Base-by-base conservation (phyloP, 2,888 invertebrate genomes). In the Drosophila limbata region DNA sequence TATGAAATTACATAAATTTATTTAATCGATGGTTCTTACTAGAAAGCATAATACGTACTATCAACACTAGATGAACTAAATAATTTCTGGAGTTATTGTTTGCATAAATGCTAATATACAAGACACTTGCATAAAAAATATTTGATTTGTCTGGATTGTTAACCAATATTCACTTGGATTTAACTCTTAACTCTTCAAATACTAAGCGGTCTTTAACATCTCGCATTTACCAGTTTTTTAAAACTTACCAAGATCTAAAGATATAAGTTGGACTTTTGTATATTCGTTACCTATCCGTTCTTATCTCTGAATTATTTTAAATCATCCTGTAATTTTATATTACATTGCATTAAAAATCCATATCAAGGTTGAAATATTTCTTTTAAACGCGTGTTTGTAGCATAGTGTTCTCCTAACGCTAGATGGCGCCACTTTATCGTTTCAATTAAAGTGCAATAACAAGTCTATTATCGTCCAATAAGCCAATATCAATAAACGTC, bases 391-490 rank as follows among this genome's bases (percentile, higher is more conserved):
- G 4, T 8, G 13, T 8, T 33, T 61, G 56, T 21, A 13, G 31
- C 9, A 8, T 8, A 47, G 50, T 64, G 59, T 65, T 62, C 25
- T 17, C 4, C 13, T 8, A 37, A 39, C 62, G 44, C 37, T 73
- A 68, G 73, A 72, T 74, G 80, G 84, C 84, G 84, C 84, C 76
- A 70, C 50, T 33, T 40, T 51, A 65, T 60, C 70, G 68, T 72
- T 84, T 85, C 85, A 88, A 89, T 88, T 89, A 88, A 89, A 81
- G 77, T 75, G 71, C 84, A 85, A 82, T 89, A 88, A 88, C 88
- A 88, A 79, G 89, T 88, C 88, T 81, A 88, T 88, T 89, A 88
- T 79, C 73, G 67, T 64, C 61, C 77, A 67, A 74, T 80, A 71
- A 73, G 77, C 80, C 80, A 85, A 62, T 78, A 80, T 79, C 84